These are phyloP conservation scores for Poecilus cupreus DNA, from an alignment of 2,888 invertebrate species.

Conservation along the genomic window DNA sequence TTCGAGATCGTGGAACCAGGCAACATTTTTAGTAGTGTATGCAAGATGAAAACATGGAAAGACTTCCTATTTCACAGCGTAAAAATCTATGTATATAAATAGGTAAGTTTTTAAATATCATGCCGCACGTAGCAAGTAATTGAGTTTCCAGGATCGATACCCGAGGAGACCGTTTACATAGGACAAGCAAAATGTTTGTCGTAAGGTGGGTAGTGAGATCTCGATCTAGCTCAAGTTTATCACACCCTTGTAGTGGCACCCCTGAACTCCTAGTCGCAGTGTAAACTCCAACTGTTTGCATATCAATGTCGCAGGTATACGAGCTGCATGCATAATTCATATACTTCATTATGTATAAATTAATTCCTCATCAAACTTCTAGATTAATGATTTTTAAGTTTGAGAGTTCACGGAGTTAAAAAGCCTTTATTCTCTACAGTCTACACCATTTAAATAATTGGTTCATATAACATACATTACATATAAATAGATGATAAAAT, in stretches of 20 bases:
- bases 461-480: no score
- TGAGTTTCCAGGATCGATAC: background rate
- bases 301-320: constrained; percentile 28
- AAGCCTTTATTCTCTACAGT: no score
- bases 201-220: background rate
- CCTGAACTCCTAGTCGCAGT: background rate
- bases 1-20: no score
- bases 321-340: constrained; percentile 17
- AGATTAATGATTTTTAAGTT: no score
- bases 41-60: no score
- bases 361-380: background rate
- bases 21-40: no score
- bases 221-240: constrained; percentile 8
- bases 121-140: background rate
- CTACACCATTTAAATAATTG: no score
- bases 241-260: background rate
- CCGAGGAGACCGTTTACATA: background rate
- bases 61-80: no score
- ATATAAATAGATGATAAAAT: no score
- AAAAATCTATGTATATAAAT: no score
- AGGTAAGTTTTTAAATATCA: no score
- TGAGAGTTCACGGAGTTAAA: no score
- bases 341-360: background rate
- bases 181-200: background rate
- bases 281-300: constrained; percentile 24